Base-by-base conservation (phyloP, 35 echinoderm and acorn worm genomes). In the Strongylocentrotus purpuratus region DNA sequence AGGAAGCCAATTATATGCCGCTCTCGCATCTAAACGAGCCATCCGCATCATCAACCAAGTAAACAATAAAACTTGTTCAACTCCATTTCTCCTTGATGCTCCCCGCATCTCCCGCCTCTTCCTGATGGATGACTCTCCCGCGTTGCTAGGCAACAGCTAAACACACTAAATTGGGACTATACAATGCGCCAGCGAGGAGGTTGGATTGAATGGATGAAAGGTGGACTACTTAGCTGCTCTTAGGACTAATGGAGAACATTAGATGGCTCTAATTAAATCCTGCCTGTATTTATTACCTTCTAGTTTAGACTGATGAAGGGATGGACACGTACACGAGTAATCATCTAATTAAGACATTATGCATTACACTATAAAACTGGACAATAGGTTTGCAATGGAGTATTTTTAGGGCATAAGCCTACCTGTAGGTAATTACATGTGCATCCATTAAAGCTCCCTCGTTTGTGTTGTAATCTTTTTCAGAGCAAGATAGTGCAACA, bases 21-120 rank as follows among this genome's bases (percentile, higher is more conserved):
- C 65, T 28, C 65, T 78, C 65, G 28, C 65, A n/a, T n/a, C n/a
- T n/a, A 78, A 78, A 78, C 28, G 20, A 78, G 65, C 20, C 65
- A 28, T 78, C 65, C 20, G 22, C 20, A 78, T n/a, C 65, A 78
- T 78, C 65, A 78, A 8, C 20, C 65, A 2, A 78, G 65, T 78
- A 78, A 78, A 78, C 65, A 78, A 78, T 78, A n/a, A 78, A 78
- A 78, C 15, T 78, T 78, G 65, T 78, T 78, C 65, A 78, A 78
- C 65, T 78, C 65, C 65, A 78, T 78, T 78, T n/a, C 65, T 78
- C 65, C 65, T 78, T 78, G 25, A 78, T 78, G 65, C 65, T 78
- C 20, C 50, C 65, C 65, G 65, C 65, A 78, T 78, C 65, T 78
- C 28, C 65, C 65, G 28, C 25, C 65, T 78, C 65, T 78, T 22